Evolutionary conservation across 2,888 invertebrate species (phyloP), one percentile per base, ranked within the genome.

Genomic region (Iphiclides podalirius): DNA sequence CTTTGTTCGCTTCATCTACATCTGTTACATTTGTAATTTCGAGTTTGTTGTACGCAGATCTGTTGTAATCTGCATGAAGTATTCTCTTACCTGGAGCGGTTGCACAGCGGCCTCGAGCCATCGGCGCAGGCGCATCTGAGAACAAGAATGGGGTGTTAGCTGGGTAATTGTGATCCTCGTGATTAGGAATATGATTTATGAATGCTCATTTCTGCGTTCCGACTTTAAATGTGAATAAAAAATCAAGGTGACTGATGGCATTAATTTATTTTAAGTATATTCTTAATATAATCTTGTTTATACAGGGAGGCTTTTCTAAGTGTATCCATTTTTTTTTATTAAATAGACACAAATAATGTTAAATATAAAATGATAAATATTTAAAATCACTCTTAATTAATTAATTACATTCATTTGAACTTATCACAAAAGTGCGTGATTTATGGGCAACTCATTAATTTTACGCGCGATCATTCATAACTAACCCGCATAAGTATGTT

Each of bases 11-110:
- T 11, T n/a, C n/a, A 31, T 31, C 17, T 40, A 23, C 39, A 46
- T 52, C 38, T 47, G 40, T 42, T 40, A 16, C 26, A 26, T 52
- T 42, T 41, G 35, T 49, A 43, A 45, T 40, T 39, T 26, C 36
- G 16, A 43, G 31, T 40, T 41, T 51, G 42, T 50, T 42, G 23
- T 47, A 17, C 17, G 13, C 37, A 60, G 63, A 64, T 66, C 58
- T 51, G 47, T 48, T 55, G 44, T 51, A 63, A 66, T 66, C 65
- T 59, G 60, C 54, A 57, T 68, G 66, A 67, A 54, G 57, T 60
- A 67, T 53, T 54, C 50, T 54, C 64, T 67, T 64, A 66, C 67
- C 58, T 36, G 54, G 39, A 47, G 46, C 51, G 44, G 58, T 60
- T 60, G 45, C 31, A 6, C 20, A 3, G 20, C 23, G 6, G 26